phyloP scores from a whole-genome alignment of 1,140 invertebrate genomes.

The Zaprionus tsacasi region DNA sequence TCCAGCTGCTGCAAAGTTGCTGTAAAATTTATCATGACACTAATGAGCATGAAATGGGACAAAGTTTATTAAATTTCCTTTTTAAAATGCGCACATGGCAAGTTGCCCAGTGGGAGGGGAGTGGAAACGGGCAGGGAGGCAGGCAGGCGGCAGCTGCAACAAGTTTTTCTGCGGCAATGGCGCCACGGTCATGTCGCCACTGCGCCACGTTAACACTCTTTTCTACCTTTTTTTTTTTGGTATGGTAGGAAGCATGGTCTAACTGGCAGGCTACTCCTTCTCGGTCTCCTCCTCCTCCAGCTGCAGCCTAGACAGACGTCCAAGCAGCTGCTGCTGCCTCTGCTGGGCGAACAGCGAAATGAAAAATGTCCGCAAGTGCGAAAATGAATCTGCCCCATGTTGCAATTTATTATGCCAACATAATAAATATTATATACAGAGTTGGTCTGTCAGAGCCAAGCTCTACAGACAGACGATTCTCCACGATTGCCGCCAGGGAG shows the following conservation, averaged over 20 bases:
- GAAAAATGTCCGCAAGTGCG: slow-evolving; percentile 81
- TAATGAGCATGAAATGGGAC: slow-evolving; percentile 80
- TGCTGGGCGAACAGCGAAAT: slow-evolving; percentile 63
- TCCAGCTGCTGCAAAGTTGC: slow-evolving; percentile 35
- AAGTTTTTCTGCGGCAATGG: slow-evolving; percentile 4
- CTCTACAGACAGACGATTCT: slow-evolving; percentile 7
- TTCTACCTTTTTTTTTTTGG: slow-evolving; percentile 38
- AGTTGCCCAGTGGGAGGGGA: slow-evolving; percentile 9
- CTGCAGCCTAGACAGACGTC: slow-evolving; percentile 24
- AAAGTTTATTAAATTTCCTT: slow-evolving; percentile 82
- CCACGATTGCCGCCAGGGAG: slow-evolving; percentile 2
- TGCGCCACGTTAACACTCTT: slow-evolving; percentile 41
- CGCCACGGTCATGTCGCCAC: neutral
- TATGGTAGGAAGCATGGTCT: slow-evolving; percentile 4
- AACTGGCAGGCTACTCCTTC: slow-evolving; percentile 1
- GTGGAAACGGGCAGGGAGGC: slow-evolving; percentile 1
- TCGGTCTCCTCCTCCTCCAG: neutral
- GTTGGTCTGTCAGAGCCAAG: slow-evolving; percentile 55
- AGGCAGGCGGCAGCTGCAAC: slow-evolving; percentile 8
- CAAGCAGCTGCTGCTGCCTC: slow-evolving; percentile 68
- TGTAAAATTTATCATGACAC: slow-evolving; percentile 77
- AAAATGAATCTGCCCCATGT: slow-evolving; percentile 82
- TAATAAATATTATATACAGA: slow-evolving; percentile 83
- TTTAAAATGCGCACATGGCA: slow-evolving; percentile 74
- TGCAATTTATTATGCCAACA: slow-evolving; percentile 82